Conservation (phyloP, 2,888 invertebrate genomes). For the Leucania comma region DNA sequence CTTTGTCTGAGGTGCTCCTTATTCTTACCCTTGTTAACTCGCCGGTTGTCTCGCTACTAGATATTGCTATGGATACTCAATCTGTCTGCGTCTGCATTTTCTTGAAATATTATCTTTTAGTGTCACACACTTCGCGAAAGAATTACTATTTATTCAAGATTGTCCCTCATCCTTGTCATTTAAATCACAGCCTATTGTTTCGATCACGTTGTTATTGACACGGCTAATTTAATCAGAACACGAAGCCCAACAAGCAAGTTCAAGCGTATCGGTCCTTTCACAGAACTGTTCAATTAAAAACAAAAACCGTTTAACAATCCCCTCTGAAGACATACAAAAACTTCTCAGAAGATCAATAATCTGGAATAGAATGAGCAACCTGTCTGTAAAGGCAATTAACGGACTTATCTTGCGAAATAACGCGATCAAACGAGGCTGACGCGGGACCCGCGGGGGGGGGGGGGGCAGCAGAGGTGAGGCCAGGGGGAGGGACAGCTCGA, state of each 20-base stretch:
- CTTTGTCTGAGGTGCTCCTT: conserved; percentile 70
- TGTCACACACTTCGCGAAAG: conserved; percentile 8
- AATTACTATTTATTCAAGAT: conserved; percentile 13
- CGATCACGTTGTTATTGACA: conserved; percentile 16
- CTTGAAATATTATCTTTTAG: conserved; percentile 24
- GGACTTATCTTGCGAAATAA: conserved; percentile 85
- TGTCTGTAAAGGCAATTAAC: conserved; percentile 86
- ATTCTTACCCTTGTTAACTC: conserved; percentile 62
- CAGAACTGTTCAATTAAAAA: conserved; percentile 77
- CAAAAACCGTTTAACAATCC: conserved; percentile 82
- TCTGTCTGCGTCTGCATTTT: conserved; percentile 47
- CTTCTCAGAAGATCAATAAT: conserved; percentile 83
- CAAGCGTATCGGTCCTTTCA: conserved; percentile 55
- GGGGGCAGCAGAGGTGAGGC: conserved; percentile 40
- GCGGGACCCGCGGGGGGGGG: conserved; percentile 28
- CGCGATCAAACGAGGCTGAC: conserved; percentile 80
- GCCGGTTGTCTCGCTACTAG: conserved; percentile 61
- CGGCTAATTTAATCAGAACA: conserved; percentile 30
- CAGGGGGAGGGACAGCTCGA: conserved; percentile 55
- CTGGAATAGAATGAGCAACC: conserved; percentile 83
- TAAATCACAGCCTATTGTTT: not conserved
- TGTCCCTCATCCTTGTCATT: not conserved
- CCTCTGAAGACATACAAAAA: conserved; percentile 86
- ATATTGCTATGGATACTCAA: conserved; percentile 35
- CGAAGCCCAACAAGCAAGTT: conserved; percentile 55